A percentile compares a stretch with the other conserved stretches of the same genome.
phyloP scores from a whole-genome alignment of 2,888 invertebrate genomes.

The Allolobophora icterica region DNA sequence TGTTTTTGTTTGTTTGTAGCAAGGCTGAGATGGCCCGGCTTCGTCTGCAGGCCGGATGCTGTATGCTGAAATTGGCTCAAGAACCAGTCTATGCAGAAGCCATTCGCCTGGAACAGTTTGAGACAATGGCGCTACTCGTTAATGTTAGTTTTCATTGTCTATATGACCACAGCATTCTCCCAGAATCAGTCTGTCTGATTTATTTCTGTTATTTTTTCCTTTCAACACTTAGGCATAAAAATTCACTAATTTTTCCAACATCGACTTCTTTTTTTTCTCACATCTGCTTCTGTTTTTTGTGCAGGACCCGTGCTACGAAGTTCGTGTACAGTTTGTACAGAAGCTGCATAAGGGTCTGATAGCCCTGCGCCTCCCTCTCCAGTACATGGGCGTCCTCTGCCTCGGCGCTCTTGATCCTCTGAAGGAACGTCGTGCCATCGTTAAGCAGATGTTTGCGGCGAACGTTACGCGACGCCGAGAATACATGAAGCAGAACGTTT shows the following conservation, averaged over 20 bases:
- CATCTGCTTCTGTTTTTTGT: neutral
- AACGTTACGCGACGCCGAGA: conserved; percentile 88
- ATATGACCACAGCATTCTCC: neutral
- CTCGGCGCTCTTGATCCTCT: conserved; percentile 87
- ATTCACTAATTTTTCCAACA: no score
- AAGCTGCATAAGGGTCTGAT: conserved; percentile 90
- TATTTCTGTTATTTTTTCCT: no score
- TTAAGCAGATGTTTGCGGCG: conserved; percentile 80
- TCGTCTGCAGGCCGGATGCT: conserved; percentile 88
- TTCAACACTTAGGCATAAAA: no score
- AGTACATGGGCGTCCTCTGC: conserved; percentile 95
- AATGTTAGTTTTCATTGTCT: conserved; percentile 71
- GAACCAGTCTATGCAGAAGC: conserved; percentile 95
- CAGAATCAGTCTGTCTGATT: no score
- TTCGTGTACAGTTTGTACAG: conserved; percentile 84
- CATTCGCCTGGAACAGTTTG: conserved; percentile 91
- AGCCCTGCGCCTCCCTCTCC: conserved; percentile 76
- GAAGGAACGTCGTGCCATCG: conserved; percentile 72
- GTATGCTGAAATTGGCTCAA: conserved; percentile 94
- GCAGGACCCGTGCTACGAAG: conserved; percentile 68
- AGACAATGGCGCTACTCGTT: conserved; percentile 88
- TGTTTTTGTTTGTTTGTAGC: conserved; percentile 49
- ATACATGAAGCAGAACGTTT: conserved; percentile 76
- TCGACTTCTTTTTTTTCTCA: neutral
- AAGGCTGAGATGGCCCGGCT: conserved; percentile 86